These are phyloP conservation scores for Takifugu rubripes DNA, from an alignment of 2,797 vertebrate species.

Conservation along the genomic window DNA sequence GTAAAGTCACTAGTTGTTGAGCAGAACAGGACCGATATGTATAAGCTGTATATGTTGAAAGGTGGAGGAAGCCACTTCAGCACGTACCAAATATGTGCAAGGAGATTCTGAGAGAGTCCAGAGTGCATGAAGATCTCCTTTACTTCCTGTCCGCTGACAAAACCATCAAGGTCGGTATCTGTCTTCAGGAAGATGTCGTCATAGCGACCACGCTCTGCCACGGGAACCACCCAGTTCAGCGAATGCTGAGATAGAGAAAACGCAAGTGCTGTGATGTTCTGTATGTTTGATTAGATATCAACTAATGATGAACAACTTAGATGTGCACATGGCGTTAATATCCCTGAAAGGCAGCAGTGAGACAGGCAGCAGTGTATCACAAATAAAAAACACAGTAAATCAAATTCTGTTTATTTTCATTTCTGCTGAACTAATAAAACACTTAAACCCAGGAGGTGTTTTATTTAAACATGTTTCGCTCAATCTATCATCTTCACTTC, in stretches of 20 bases:
- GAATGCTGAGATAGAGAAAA: slow-evolving; percentile 71
- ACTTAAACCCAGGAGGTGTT: too few relatives aligned
- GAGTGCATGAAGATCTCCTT: slow-evolving; percentile 99
- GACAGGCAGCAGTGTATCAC: too few relatives aligned
- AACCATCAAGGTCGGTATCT: slow-evolving; percentile 91
- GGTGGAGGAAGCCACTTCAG: too few relatives aligned
- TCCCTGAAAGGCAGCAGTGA: too few relatives aligned
- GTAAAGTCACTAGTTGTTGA: neutral
- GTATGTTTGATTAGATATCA: too few relatives aligned
- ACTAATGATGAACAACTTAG: too few relatives aligned
- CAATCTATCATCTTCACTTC: too few relatives aligned
- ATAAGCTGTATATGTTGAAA: neutral
- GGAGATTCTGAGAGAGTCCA: slow-evolving; percentile 87
- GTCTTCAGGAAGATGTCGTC: slow-evolving; percentile 97
- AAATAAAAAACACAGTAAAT: too few relatives aligned
- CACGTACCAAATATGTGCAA: slow-evolving; percentile 95
- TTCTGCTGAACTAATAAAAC: too few relatives aligned
- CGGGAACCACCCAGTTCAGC: slow-evolving; percentile 87
- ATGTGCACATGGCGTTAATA: too few relatives aligned
- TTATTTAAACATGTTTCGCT: too few relatives aligned
- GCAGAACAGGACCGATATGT: neutral
- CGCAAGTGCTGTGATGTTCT: neutral
- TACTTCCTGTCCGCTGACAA: slow-evolving; percentile 92
- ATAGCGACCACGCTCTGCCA: slow-evolving; percentile 85
- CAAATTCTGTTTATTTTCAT: too few relatives aligned